A percentile compares a stretch with the other conserved stretches of the same genome.
These are phyloP conservation scores for Capitulum mitella DNA, from an alignment of 2,888 invertebrate genomes.

Conservation along the genomic window DNA sequence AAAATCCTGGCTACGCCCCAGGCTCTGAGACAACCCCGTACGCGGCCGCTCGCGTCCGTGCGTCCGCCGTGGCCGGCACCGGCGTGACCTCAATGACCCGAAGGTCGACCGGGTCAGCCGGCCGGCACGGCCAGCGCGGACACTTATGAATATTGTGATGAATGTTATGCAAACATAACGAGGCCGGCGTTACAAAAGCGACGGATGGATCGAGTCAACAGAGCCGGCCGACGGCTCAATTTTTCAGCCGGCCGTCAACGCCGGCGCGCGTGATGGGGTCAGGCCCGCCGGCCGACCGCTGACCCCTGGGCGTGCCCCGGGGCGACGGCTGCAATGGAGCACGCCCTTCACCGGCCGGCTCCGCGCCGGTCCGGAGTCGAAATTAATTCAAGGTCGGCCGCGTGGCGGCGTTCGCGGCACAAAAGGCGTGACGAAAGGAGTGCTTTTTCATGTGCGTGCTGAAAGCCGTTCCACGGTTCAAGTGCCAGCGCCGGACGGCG, in stretches of 20 bases:
- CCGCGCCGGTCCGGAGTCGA: not conserved
- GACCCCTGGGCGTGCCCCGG: not conserved
- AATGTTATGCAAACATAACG: slow-evolving; percentile 24
- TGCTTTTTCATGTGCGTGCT: not conserved
- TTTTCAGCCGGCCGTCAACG: not conserved
- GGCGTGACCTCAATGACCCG: not conserved
- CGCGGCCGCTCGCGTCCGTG: not conserved
- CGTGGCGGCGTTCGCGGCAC: not conserved
- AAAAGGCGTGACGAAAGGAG: not conserved
- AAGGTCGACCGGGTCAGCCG: not conserved
- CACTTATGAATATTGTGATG: slow-evolving; percentile 4
- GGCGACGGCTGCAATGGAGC: not conserved
- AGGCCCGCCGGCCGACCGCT: not conserved
- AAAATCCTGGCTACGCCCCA: too few relatives aligned
- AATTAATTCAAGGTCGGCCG: not conserved
- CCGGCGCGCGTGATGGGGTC: not conserved
- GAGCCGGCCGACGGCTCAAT: not conserved
- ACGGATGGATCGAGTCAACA: not conserved
- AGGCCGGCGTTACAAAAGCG: slow-evolving; percentile 9
- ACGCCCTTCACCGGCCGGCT: not conserved
- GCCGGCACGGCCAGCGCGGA: not conserved
- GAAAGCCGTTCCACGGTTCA: not conserved
- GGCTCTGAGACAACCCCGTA: too few relatives aligned
- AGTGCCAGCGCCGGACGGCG: too few relatives aligned
- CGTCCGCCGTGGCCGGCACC: not conserved